Conservation (phyloP, 1,140 invertebrate species). For the Sycophaga agraensis region DNA sequence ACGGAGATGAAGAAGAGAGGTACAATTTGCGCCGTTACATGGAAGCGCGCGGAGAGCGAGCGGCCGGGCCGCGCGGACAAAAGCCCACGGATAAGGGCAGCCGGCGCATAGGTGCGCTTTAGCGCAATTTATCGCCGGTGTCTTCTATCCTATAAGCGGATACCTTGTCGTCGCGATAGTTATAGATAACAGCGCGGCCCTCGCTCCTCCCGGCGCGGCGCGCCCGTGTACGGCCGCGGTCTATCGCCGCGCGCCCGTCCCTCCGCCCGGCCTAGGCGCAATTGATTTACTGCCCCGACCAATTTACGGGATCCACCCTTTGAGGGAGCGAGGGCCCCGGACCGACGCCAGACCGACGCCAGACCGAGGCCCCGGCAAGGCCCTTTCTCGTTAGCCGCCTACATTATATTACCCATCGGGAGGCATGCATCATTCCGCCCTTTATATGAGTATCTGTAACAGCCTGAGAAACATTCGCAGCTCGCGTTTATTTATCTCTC, state of each 20-base stretch:
- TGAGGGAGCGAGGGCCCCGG: constrained; percentile 19
- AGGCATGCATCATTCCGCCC: constrained; percentile 52
- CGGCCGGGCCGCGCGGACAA: neutral
- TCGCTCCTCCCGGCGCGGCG: neutral
- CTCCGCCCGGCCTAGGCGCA: constrained; percentile 12
- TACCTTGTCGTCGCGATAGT: constrained; percentile 27
- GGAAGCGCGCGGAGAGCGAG: neutral
- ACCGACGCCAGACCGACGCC: too few species aligned
- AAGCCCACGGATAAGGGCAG: neutral
- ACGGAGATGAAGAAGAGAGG: neutral
- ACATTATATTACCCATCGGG: constrained; percentile 56
- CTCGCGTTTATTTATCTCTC: constrained; percentile 36
- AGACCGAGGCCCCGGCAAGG: constrained; percentile 20
- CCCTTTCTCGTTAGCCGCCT: constrained; percentile 56
- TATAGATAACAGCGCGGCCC: constrained; percentile 16
- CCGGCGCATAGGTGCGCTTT: constrained; percentile 6
- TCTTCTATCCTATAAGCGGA: constrained; percentile 23
- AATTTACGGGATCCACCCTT: constrained; percentile 49
- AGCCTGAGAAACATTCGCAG: constrained; percentile 53
- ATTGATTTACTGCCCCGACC: constrained; percentile 42
- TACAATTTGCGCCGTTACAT: constrained; percentile 23
- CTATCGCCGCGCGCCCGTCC: neutral
- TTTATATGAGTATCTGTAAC: constrained; percentile 54
- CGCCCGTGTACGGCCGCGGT: too few species aligned
- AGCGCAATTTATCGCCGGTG: constrained; percentile 20